A percentile compares a stretch with the other conserved stretches of the same genome.
Evolutionary conservation across 1,140 invertebrate species (phyloP).

Genomic region (Aricia agestis): DNA sequence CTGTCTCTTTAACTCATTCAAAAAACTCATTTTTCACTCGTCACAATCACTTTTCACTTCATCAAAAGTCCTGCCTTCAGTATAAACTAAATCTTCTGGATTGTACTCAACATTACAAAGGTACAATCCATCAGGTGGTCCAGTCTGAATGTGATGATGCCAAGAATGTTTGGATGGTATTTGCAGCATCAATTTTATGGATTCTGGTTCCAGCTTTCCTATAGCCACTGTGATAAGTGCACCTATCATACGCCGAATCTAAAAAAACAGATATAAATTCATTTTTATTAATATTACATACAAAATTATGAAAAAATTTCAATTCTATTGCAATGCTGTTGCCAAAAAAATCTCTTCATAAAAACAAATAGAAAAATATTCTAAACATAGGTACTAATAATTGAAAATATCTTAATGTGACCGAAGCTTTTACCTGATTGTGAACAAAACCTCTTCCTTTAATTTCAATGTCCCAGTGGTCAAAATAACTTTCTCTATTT

Average conservation of each 20-base stretch:
- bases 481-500: constrained; percentile 62
- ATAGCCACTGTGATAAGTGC: constrained; percentile 77
- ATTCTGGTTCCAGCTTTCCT: constrained; percentile 77
- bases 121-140: constrained; percentile 82
- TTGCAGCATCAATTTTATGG: constrained; percentile 84
- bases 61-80: constrained; percentile 10
- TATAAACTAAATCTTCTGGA: constrained; percentile 71
- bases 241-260: constrained; percentile 86
- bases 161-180: constrained; percentile 83
- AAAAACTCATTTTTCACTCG: constrained; percentile 79
- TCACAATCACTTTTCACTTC: constrained; percentile 19
- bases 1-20: constrained; percentile 77
- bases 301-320: no score
- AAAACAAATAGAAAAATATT: no score
- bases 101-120: constrained; percentile 82
- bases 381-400: no score
- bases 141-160: constrained; percentile 68
- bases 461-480: constrained; percentile 81
- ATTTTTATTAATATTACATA: no score
- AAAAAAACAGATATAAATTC: constrained; percentile 24
- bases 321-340: no score
- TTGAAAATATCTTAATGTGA: no score
- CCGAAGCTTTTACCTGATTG: constrained; percentile 78
- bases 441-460: constrained; percentile 82
- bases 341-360: no score